Conservation (phyloP, 1,140 invertebrate species). For the Drosophila arizonae region DNA sequence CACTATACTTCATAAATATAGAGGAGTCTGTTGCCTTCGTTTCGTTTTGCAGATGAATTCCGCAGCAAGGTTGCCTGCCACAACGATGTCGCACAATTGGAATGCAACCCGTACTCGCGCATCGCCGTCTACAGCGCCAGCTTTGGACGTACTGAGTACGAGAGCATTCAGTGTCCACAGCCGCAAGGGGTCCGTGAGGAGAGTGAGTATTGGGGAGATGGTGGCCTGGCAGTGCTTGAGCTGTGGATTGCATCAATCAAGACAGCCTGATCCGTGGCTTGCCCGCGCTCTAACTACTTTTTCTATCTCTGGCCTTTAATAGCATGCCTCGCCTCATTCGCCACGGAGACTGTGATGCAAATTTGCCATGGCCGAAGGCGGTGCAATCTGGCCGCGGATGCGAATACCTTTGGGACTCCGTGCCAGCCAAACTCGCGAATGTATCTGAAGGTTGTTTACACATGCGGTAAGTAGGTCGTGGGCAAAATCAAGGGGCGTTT, state of each 20-base stretch:
- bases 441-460: slow-evolving; percentile 96
- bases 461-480: slow-evolving; percentile 91
- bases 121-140: slow-evolving; percentile 95
- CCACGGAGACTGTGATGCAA: slow-evolving; percentile 94
- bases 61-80: slow-evolving; percentile 95
- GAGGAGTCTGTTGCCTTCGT: slow-evolving; percentile 40
- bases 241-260: slow-evolving; percentile 32
- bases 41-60: slow-evolving; percentile 91
- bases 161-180: slow-evolving; percentile 94
- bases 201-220: slow-evolving; percentile 85
- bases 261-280: neutral
- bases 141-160: slow-evolving; percentile 94
- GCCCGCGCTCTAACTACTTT: slow-evolving; percentile 9
- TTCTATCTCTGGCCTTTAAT: slow-evolving; percentile 63
- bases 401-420: slow-evolving; percentile 93
- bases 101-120: slow-evolving; percentile 91
- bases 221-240: neutral
- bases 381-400: slow-evolving; percentile 91
- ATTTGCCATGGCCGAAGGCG: slow-evolving; percentile 94
- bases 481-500: slow-evolving; percentile 30
- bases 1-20: neutral
- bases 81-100: slow-evolving; percentile 92
- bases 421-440: slow-evolving; percentile 92
- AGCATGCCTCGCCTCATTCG: slow-evolving; percentile 94
- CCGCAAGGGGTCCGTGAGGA: slow-evolving; percentile 92